Evolutionary conservation across 1,140 invertebrate genomes (phyloP), one percentile per base, ranked within the genome.

Genomic region (Drosophila serrata): DNA sequence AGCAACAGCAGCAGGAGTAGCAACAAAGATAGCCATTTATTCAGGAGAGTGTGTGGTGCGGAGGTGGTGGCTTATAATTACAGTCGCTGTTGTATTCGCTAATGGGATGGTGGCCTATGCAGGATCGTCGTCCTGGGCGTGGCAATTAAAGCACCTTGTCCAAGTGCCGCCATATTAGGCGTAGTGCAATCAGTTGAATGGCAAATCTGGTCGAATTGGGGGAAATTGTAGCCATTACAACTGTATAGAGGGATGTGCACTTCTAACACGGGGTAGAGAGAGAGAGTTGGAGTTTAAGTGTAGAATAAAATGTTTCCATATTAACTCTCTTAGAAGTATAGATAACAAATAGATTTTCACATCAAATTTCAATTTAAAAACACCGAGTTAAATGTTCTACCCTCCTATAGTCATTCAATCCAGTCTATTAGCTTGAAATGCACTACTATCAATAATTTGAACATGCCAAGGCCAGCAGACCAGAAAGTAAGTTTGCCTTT

Each of bases 21-120:
- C 62, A 81, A 76, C 64, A 76, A 73, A 82, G 68, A 78, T 82
- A 74, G 74, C 58, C 80, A 82, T 82, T 75, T 82, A 67, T 80
- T 60, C 59, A 45, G 24, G 29, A 31, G 15, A 11, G 37, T 51
- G 49, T 4, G 11, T 5, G 45, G 17, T 13, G 13, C 2, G 27
- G 19, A 0, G 3, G 15, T 19, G 11, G 33, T 22, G 57, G 43
- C 43, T 49, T 76, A 76, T 75, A 82, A 82, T 82, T 82, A 82
- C 73, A 64, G 49, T 49, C 59, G 72, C 67, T 82, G 80, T 77
- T 73, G 67, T 78, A 67, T 63, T 77, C 62, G 74, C 79, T 78
- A 82, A 81, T 77, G 79, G 79, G 43, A 58, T 75, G 49, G 31
- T 37, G 51, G 73, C 46, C 59, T 55, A 58, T 76, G 67, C 27